phyloP scores from a whole-genome alignment of 2,113 vertebrate genomes.

The Vulpes ferrilata region DNA sequence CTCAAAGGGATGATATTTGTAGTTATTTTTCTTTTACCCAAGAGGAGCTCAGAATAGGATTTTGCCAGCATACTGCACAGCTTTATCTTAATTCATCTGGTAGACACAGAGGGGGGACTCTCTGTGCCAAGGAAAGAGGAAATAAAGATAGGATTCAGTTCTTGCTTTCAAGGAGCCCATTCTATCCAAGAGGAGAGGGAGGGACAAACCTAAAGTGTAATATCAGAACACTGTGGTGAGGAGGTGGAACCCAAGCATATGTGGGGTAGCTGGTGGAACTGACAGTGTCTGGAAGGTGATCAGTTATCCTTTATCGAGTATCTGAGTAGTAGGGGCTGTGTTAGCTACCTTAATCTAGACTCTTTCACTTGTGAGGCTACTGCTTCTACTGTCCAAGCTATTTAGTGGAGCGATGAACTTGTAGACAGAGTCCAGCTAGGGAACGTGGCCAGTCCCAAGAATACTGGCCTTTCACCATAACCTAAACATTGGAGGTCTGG shows the following conservation, averaged over 20 bases:
- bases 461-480: background rate
- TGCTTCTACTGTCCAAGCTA: background rate
- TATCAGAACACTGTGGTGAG: accelerated
- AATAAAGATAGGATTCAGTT: background rate
- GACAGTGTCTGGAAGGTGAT: background rate
- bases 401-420: background rate
- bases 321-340: background rate
- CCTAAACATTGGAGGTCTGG: background rate
- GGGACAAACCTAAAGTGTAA: background rate
- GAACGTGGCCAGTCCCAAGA: background rate
- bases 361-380: background rate
- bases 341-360: background rate
- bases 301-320: background rate
- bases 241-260: accelerated
- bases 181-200: background rate
- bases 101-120: background rate
- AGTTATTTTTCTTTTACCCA: background rate
- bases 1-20: background rate
- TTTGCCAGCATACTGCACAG: background rate
- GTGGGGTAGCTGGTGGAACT: accelerated
- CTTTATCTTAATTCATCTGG: background rate
- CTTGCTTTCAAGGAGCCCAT: background rate
- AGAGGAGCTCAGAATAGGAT: background rate
- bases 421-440: background rate
- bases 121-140: background rate